phyloP scores from a whole-genome alignment of 2,113 vertebrate species.

The Cricetomys ansorgei region DNA sequence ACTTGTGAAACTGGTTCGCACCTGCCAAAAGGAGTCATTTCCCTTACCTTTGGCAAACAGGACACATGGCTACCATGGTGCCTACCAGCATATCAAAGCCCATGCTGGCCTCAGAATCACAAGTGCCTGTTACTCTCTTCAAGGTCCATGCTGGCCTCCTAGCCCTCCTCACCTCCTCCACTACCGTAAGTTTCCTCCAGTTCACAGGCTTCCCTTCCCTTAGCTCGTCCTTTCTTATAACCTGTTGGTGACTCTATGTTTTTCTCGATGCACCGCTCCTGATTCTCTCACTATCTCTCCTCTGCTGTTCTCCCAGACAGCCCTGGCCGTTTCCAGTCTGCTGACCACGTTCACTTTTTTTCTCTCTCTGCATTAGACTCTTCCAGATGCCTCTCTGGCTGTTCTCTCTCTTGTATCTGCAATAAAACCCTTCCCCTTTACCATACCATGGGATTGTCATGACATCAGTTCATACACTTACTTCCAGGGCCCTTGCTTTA shows the following conservation, averaged over 20 bases:
- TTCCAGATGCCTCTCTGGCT: neutral
- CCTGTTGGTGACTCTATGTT: neutral
- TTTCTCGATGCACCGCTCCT: neutral
- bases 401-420: neutral
- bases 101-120: neutral
- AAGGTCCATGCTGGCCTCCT: neutral
- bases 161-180: neutral
- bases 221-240: neutral
- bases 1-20: neutral
- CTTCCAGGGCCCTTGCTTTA: conserved; percentile 28
- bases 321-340: neutral
- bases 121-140: neutral
- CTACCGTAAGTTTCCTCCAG: neutral
- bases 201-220: neutral
- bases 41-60: neutral
- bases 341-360: neutral
- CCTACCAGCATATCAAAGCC: neutral
- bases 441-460: neutral
- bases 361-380: neutral
- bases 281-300: neutral
- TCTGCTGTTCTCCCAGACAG: neutral
- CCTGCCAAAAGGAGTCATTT: neutral
- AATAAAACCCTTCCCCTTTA: neutral
- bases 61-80: neutral
- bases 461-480: neutral